Evolutionary conservation across 1,140 invertebrate genomes (phyloP).

Genomic region (Hypsibius dujardini): DNA sequence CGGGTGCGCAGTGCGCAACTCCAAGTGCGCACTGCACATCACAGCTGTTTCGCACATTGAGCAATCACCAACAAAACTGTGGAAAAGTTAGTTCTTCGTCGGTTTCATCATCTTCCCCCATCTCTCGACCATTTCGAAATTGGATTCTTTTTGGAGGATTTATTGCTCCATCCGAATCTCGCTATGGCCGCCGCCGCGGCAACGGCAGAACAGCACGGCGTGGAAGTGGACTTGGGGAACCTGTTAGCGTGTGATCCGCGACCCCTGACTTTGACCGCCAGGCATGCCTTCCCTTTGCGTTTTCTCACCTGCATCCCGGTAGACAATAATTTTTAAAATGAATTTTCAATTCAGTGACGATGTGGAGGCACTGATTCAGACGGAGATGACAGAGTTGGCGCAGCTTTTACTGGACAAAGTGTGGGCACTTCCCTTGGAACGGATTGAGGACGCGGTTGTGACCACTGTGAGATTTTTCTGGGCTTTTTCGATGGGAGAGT

Average conservation of each 20-base stretch:
- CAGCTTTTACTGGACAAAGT: constrained; percentile 71
- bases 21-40: no score
- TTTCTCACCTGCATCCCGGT: background rate
- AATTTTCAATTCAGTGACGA: background rate
- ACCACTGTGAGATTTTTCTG: background rate
- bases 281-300: background rate
- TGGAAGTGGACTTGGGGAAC: constrained; percentile 36
- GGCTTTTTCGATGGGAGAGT: constrained; percentile 25
- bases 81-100: no score
- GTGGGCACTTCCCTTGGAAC: constrained; percentile 60
- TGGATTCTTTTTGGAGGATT: no score
- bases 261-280: constrained; percentile 28
- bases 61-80: no score
- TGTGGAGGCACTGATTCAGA: constrained; percentile 47
- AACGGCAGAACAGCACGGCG: constrained; percentile 31
- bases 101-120: no score
- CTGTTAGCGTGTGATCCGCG: constrained; percentile 34
- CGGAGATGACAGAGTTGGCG: constrained; percentile 59
- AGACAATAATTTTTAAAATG: no score
- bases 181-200: background rate
- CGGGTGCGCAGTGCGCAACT: no score
- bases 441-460: constrained; percentile 40
- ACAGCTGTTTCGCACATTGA: no score
- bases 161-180: no score
- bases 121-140: no score